These are phyloP conservation scores for Dromas ardeola DNA, from an alignment of 2,113 vertebrate species.

Conservation along the genomic window DNA sequence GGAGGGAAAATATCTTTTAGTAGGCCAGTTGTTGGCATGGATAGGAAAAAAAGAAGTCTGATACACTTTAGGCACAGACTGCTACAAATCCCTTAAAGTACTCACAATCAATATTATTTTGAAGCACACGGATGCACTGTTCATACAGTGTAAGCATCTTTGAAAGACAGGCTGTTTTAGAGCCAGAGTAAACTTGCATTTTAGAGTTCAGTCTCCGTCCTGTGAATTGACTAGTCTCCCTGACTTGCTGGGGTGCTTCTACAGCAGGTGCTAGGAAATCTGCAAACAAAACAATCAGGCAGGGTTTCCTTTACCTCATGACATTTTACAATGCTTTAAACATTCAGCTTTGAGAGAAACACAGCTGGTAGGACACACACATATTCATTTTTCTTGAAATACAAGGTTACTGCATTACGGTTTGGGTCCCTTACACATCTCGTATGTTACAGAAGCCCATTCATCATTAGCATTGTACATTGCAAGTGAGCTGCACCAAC, in stretches of 20 bases:
- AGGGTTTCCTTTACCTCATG: background rate
- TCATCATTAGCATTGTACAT: background rate
- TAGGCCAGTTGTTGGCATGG: background rate
- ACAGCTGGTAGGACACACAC: background rate
- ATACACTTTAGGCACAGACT: background rate
- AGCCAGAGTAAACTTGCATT: constrained; percentile 90
- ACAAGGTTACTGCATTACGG: background rate
- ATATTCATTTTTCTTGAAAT: background rate
- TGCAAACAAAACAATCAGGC: background rate
- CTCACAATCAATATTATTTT: constrained; percentile 91
- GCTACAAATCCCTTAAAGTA: background rate
- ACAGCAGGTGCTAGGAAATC: background rate
- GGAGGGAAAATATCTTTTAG: background rate
- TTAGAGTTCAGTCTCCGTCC: constrained; percentile 86
- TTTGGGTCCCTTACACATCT: rapidly evolving
- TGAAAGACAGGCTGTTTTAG: constrained; percentile 78
- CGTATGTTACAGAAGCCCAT: background rate
- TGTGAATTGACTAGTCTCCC: constrained; percentile 74
- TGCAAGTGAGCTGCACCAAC: background rate
- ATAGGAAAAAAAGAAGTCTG: background rate
- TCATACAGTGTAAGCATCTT: constrained; percentile 87
- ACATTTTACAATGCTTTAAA: background rate
- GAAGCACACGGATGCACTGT: constrained; percentile 86
- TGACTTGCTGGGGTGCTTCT: background rate
- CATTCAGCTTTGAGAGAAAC: background rate